Percentiles rank a stretch among this genome's conserved stretches.
Conservation (phyloP, 1,140 invertebrate species). For the Papilio polyxenes region DNA sequence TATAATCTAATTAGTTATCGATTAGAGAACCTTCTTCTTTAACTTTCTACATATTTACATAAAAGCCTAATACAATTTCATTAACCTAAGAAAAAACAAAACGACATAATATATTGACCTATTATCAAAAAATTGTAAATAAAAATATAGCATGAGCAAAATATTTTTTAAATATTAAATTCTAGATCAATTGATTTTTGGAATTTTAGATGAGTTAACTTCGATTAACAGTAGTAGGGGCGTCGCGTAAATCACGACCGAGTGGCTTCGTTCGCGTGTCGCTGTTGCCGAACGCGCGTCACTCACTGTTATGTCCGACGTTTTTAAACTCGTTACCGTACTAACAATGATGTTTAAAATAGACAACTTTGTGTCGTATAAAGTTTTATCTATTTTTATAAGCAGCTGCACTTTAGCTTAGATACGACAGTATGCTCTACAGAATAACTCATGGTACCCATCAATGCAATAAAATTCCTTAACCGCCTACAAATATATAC, state of each 20-base stretch:
- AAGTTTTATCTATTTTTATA: background rate
- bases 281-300: constrained; percentile 17
- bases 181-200: background rate
- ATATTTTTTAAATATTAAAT: background rate
- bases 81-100: too few species aligned
- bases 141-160: background rate
- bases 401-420: background rate
- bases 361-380: constrained; percentile 2
- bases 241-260: constrained; percentile 20
- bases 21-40: too few species aligned
- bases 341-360: constrained; percentile 21
- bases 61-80: too few species aligned
- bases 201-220: too few species aligned
- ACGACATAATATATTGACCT: too few species aligned
- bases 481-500: too few species aligned
- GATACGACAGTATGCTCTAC: too few species aligned
- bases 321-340: constrained; percentile 35
- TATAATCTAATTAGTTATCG: too few species aligned
- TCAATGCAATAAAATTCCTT: too few species aligned
- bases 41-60: too few species aligned
- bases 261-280: constrained; percentile 28
- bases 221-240: constrained; percentile 10
- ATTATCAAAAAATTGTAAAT: background rate
- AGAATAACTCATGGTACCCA: too few species aligned
- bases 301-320: constrained; percentile 21